A percentile compares a stretch with the other conserved stretches of the same genome.
phyloP scores from a whole-genome alignment of 2,113 vertebrate species.

The Alexandromys fortis region DNA sequence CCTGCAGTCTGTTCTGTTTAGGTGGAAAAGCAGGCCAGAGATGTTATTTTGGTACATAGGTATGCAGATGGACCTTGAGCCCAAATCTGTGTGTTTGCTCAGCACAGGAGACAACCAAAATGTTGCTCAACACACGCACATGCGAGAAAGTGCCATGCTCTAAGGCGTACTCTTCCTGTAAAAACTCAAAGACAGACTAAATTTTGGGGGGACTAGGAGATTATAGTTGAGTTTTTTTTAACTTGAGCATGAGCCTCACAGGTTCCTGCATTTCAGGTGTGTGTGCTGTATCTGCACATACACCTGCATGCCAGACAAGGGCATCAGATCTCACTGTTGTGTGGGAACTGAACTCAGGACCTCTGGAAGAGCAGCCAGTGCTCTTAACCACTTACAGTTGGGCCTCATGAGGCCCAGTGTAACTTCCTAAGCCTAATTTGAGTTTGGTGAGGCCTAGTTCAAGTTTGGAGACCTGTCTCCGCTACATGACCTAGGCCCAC shows the following conservation, averaged over 20 bases:
- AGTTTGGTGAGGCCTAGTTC: no score
- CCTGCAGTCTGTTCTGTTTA: not conserved
- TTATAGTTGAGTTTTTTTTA: not conserved
- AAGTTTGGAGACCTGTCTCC: no score
- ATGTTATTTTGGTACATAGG: not conserved
- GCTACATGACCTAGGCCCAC: no score
- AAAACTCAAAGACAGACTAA: not conserved
- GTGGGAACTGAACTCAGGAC: not conserved
- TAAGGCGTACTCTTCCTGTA: not conserved
- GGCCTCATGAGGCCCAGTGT: no score
- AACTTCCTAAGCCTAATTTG: no score
- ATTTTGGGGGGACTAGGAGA: not conserved
- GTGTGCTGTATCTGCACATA: not conserved
- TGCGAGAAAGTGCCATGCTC: not conserved
- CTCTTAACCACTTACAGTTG: not conserved
- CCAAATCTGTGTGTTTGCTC: not conserved
- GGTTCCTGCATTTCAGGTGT: not conserved
- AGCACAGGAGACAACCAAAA: not conserved
- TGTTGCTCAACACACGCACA: not conserved
- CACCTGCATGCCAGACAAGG: not conserved
- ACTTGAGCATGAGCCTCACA: not conserved
- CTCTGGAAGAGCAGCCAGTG: not conserved
- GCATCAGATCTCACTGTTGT: not conserved
- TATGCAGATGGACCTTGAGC: not conserved
- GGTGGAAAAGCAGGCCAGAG: constrained; percentile 30